Conservation (phyloP, 2,113 vertebrate species). For the Macquaria ambigua region DNA sequence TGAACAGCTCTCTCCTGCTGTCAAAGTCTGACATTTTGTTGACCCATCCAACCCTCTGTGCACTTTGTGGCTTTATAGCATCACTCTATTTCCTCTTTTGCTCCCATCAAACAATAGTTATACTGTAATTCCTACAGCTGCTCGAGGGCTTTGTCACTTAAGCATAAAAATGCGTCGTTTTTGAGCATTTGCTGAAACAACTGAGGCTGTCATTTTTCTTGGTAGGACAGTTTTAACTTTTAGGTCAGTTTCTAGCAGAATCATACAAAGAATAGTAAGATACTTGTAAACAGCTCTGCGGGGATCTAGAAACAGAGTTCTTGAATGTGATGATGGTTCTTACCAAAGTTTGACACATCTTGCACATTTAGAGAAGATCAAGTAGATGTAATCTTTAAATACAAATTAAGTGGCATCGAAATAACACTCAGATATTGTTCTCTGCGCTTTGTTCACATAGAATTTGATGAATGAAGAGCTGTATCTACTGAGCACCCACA, state of each 20-base stretch:
- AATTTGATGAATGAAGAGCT: conserved; percentile 2
- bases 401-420: conserved; percentile 19
- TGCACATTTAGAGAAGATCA: not conserved
- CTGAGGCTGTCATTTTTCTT: not conserved
- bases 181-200: not conserved
- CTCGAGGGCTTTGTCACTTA: not conserved
- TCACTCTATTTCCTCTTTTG: not conserved
- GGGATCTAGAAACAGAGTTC: too few relatives aligned
- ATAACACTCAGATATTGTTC: conserved; percentile 48
- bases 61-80: not conserved
- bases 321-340: too few relatives aligned
- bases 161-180: not conserved
- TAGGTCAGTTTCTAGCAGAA: too few relatives aligned
- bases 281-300: too few relatives aligned
- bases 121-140: not conserved
- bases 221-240: not conserved
- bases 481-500: not conserved
- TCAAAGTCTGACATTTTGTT: not conserved
- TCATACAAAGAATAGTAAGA: not conserved
- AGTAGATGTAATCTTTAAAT: not conserved
- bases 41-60: not conserved
- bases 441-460: not conserved
- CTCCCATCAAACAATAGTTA: not conserved
- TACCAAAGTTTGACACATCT: not conserved
- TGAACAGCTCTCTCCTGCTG: not conserved